phyloP scores from a whole-genome alignment of 2,888 invertebrate species.

The Tenthredo amoena region DNA sequence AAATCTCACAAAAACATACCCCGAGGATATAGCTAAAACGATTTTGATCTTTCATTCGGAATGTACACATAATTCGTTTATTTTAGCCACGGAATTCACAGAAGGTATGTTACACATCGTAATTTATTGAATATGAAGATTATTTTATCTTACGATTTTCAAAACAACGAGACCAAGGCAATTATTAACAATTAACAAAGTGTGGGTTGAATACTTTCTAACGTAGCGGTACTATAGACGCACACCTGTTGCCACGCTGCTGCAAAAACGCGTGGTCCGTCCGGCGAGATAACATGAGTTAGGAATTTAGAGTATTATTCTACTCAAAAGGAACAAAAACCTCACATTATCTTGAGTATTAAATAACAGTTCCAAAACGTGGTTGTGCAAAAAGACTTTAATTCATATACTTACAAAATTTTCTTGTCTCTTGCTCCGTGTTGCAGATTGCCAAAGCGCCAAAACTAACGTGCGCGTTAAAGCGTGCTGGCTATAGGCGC shows the following conservation, averaged over 20 bases:
- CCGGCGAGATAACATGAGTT: background rate
- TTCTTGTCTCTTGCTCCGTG: background rate
- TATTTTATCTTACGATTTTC: background rate
- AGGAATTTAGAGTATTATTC: background rate
- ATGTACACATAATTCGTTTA: background rate
- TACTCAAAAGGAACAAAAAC: background rate
- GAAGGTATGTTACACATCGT: background rate
- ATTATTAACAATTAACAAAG: background rate
- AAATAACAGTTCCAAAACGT: background rate
- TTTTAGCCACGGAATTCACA: background rate
- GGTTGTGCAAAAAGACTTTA: background rate
- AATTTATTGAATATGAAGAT: background rate
- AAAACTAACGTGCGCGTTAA: conserved; percentile 34
- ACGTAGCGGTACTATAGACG: conserved; percentile 13
- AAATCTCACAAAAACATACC: background rate
- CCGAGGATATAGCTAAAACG: background rate
- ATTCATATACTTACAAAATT: conserved; percentile 46
- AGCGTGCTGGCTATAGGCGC: conserved; percentile 29
- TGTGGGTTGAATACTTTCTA: conserved; percentile 1
- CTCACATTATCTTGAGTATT: background rate
- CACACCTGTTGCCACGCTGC: conserved; percentile 42
- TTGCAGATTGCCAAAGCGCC: conserved; percentile 43
- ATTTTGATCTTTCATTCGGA: background rate
- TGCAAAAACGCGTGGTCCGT: conserved; percentile 31
- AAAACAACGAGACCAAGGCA: background rate